Percentiles rank a stretch among this genome's conserved stretches.
Conservation (phyloP, 2,888 invertebrate genomes). For the Callinectes sapidus region DNA sequence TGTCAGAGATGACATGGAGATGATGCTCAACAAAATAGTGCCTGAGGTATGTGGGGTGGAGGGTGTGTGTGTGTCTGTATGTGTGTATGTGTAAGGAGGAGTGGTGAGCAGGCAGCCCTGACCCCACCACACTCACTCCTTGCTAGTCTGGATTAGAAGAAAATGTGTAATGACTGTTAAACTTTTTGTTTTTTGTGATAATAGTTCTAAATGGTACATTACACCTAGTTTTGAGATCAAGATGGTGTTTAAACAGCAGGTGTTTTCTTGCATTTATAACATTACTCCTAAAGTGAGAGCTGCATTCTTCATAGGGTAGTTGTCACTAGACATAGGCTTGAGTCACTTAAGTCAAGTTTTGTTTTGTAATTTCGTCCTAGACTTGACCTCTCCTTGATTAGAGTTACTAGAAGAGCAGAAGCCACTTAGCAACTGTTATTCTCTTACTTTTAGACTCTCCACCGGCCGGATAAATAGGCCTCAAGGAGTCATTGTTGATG, state of each 20-base stretch:
- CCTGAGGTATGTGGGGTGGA: conserved; percentile 83
- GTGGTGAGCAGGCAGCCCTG: neutral
- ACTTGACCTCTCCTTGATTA: conserved; percentile 54
- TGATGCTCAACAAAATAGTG: conserved; percentile 99
- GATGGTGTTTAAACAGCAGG: conserved; percentile 21
- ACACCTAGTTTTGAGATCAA: neutral
- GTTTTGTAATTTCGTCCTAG: conserved; percentile 39
- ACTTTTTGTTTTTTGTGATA: neutral
- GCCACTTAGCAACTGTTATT: conserved; percentile 49
- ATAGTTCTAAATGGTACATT: neutral
- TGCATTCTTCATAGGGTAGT: conserved; percentile 53
- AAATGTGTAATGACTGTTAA: neutral
- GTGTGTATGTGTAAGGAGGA: neutral
- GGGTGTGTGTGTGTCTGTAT: neutral
- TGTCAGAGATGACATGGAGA: conserved; percentile 97
- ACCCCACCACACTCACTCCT: neutral
- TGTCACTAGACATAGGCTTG: conserved; percentile 25
- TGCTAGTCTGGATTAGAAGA: neutral
- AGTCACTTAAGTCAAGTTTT: conserved; percentile 35
- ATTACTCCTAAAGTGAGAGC: conserved; percentile 13
- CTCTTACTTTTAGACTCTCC: conserved; percentile 53
- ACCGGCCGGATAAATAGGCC: conserved; percentile 36
- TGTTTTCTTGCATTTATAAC: conserved; percentile 25
- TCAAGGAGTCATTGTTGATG: conserved; percentile 50
- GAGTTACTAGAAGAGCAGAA: conserved; percentile 43